Base-by-base conservation (phyloP, 2,888 invertebrate genomes). In the Diabrotica balteata region DNA sequence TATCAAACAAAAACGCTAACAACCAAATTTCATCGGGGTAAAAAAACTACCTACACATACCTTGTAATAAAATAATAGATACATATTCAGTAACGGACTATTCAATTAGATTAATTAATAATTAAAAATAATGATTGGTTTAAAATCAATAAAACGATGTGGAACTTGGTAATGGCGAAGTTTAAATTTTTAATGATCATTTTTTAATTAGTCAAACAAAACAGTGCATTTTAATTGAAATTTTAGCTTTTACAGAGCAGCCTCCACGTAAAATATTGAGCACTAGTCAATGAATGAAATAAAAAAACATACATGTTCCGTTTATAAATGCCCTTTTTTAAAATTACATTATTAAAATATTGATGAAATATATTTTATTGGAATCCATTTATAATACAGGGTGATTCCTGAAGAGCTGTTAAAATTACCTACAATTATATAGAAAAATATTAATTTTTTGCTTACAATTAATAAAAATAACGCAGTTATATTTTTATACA, bases 91-190 rank as follows among this genome's bases (percentile, higher is more conserved):
- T 66, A 71, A 57, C 70, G 64, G 66, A 59, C 66, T 65, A 66
- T 70, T 71, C 73, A 76, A 74, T 76, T 75, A 75, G 74, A 63
- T 71, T 73, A 73, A 75, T 76, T 74, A 75, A 74, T 75, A 75
- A 75, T 76, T 76, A 75, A 75, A 75, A 76, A 75, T 74, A 76
- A 72, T 75, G 74, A 76, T 75, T 75, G 75, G 71, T 69, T 62
- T 60, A 67, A 73, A 73, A 72, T 73, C 73, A 71, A 74, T 74
- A 69, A 73, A 72, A 71, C 69, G 67, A 69, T 67, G 66, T 65
- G 58, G 66, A 70, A 70, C 59, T 70, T 69, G 62, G 65, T 67
- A 71, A 67, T 72, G 70, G 69, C 62, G 50, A 60, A 66, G 63
- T 71, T 68, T 74, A 71, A 69, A 73, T 72, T 73, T 73, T 71